Evolutionary conservation across 2,113 vertebrate species (phyloP).

Genomic region (Tretioscincus oriximinensis): DNA sequence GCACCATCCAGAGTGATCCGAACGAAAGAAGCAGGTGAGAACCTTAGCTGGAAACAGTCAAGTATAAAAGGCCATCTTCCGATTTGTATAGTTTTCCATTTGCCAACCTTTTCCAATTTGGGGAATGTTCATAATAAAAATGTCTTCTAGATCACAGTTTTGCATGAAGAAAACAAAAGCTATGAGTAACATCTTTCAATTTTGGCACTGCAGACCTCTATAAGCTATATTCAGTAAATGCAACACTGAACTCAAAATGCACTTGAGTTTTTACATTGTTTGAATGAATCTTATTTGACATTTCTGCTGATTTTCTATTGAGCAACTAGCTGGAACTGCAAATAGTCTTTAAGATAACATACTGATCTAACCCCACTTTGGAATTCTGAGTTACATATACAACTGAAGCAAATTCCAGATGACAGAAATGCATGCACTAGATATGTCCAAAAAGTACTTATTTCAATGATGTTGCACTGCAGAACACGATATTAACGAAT

Average conservation of each 20-base stretch:
- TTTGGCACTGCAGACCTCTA: not conserved
- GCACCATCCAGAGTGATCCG: slow-evolving; percentile 84
- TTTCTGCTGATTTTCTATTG: not conserved
- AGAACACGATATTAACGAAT: too few relatives aligned
- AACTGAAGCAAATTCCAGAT: not conserved
- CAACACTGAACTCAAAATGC: not conserved
- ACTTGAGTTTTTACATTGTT: not conserved
- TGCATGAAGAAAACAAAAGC: not conserved
- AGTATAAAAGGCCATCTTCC: not conserved
- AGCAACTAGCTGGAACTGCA: not conserved
- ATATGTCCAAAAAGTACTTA: too few relatives aligned
- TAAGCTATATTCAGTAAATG: not conserved
- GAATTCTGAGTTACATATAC: not conserved
- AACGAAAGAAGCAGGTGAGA: slow-evolving; percentile 92
- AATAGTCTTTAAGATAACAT: not conserved
- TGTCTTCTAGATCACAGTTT: not conserved
- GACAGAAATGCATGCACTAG: not conserved
- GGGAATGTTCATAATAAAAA: not conserved
- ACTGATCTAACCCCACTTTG: not conserved
- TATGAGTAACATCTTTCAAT: not conserved
- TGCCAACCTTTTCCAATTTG: not conserved
- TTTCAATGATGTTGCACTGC: too few relatives aligned
- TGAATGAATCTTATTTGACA: not conserved
- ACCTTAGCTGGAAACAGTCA: not conserved
- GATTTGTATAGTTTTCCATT: not conserved